Conservation (phyloP, 2,888 invertebrate species). For the Agrochola circellaris region DNA sequence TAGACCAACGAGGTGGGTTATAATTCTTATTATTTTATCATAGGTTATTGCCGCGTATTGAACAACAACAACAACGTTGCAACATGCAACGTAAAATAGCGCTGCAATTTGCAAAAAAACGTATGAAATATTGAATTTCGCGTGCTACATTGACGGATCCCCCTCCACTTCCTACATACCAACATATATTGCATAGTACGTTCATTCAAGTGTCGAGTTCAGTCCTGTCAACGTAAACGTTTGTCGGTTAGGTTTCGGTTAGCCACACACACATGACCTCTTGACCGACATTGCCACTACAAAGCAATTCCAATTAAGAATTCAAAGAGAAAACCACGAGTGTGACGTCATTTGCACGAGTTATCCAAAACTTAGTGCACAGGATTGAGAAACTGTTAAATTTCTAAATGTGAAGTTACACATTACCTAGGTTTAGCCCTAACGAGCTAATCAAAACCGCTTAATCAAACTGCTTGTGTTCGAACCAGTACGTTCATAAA, state of each 20-base stretch:
- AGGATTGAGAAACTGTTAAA: background rate
- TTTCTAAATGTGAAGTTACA: background rate
- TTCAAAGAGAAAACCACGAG: conserved; percentile 1
- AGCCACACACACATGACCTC: conserved; percentile 28
- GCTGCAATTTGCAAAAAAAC: too few relatives aligned
- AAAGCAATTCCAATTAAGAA: conserved; percentile 6
- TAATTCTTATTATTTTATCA: background rate
- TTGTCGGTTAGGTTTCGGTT: background rate
- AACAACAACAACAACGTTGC: too few relatives aligned
- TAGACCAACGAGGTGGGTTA: too few relatives aligned
- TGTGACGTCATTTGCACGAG: conserved; percentile 1
- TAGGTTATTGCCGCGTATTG: background rate
- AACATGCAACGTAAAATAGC: background rate
- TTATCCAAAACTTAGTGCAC: background rate
- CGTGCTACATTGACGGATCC: background rate
- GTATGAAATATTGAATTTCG: background rate
- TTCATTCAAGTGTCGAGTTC: background rate
- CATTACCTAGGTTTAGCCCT: background rate
- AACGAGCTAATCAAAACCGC: too few relatives aligned
- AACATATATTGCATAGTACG: background rate
- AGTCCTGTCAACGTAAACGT: background rate
- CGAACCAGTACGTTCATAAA: background rate
- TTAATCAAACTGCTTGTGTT: background rate
- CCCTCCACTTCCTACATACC: background rate
- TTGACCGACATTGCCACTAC: background rate